Evolutionary conservation across 2,888 invertebrate genomes (phyloP).

Genomic region (Allolobophora icterica): DNA sequence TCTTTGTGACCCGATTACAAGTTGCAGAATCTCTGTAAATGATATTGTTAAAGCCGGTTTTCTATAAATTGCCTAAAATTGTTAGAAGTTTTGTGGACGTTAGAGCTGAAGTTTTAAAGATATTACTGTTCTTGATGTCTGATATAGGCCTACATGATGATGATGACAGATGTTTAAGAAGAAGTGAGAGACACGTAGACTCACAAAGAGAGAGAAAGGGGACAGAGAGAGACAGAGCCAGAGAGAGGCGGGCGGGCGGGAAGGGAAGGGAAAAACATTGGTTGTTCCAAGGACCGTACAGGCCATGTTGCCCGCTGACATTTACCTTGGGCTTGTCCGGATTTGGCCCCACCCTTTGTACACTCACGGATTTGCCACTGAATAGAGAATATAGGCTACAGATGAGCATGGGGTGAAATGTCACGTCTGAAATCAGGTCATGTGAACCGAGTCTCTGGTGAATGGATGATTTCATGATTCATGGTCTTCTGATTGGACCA

Average conservation of each 20-base stretch:
- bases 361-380: neutral
- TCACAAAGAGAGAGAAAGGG: neutral
- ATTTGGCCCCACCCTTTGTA: neutral
- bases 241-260: neutral
- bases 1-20: neutral
- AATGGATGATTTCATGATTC: neutral
- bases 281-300: too few species aligned
- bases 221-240: neutral
- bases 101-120: neutral
- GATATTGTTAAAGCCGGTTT: slow-evolving; percentile 3
- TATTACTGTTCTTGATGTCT: neutral
- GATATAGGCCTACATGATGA: too few species aligned
- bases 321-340: too few species aligned
- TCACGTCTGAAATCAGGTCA: neutral
- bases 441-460: neutral
- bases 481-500: neutral
- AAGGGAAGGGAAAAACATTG: neutral
- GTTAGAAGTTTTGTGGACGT: neutral
- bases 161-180: slow-evolving; percentile 9
- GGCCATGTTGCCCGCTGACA: neutral
- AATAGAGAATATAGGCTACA: neutral
- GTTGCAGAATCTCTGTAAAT: neutral
- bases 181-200: neutral
- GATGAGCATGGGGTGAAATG: neutral
- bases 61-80: neutral